phyloP scores from a whole-genome alignment of 2,113 vertebrate species.

The Acanthisitta chloris region DNA sequence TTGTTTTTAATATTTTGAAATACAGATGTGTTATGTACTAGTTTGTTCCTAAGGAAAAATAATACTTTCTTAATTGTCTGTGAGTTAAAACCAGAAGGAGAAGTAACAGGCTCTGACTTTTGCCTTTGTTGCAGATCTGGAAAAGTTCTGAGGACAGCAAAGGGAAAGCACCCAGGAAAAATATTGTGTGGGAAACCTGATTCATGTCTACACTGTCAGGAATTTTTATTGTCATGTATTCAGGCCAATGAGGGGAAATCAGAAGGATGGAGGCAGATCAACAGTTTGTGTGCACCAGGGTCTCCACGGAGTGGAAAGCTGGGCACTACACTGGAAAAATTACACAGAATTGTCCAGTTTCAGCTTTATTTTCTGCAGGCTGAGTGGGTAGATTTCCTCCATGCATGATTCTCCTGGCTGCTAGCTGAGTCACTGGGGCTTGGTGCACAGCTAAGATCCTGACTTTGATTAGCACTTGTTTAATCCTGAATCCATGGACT shows the following conservation, averaged over 20 bases:
- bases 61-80: neutral
- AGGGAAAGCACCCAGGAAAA: neutral
- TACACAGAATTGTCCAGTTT: neutral
- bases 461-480: neutral
- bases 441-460: neutral
- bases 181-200: neutral
- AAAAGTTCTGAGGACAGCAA: neutral
- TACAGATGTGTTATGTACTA: neutral
- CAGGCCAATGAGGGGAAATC: neutral
- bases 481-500: neutral
- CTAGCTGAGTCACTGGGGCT: slow-evolving; percentile 5
- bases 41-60: neutral
- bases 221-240: neutral
- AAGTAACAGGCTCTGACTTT: neutral
- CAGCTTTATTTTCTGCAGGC: neutral
- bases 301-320: neutral
- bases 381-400: neutral
- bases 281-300: neutral
- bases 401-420: neutral
- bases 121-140: neutral
- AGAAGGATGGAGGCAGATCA: neutral
- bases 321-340: neutral
- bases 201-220: neutral
- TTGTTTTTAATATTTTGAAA: no score
- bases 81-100: neutral